Evolutionary conservation across 2,888 invertebrate species (phyloP), one percentile per base, ranked within the genome.

Genomic region (Pemphredon lugubris): DNA sequence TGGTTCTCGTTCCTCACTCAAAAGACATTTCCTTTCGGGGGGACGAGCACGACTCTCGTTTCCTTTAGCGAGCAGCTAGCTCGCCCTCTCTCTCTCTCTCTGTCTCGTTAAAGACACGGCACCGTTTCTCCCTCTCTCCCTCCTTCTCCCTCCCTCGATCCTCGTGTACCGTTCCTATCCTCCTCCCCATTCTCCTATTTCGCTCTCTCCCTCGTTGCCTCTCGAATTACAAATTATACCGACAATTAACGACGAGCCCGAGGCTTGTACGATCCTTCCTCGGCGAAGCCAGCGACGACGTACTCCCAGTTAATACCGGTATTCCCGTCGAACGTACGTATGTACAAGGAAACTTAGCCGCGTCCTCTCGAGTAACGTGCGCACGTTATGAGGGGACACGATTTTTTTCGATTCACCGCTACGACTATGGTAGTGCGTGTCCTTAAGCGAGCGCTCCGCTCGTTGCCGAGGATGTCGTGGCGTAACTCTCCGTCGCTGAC

Each of bases 141-240:
- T 18, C 40, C 7, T 14, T 30, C 18, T 14, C 37, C 5, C 14
- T 32, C 6, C 47, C 14, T 55, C 23, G 39, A 39, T 53, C 13
- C 9, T 34, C 9, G 16, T 66, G 53, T 57, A 18, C 45, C 34
- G 23, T 11, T n/a, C n/a, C n/a, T 50, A 40, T 66, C 32, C 45
- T 26, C 26, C 57, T 61, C 45, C 20, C 26, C 23, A 16, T 32
- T 48, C 54, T 47, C 61, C 47, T 51, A 50, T 48, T 58, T 61
- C 37, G 55, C 67, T 61, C 53, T 72, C 50, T 69, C 60, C 59
- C 50, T 48, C 59, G 44, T 70, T 61, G 61, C 50, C 48, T 77
- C 76, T 84, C 83, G 82, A 84, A 83, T 85, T 83, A 84, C 84
- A 83, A 83, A 84, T 84, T 85, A 81, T 82, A 75, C 77, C 71